A percentile compares a stretch with the other conserved stretches of the same genome.
phyloP scores from a whole-genome alignment of 2,888 invertebrate genomes.

The Augiades crinisus region DNA sequence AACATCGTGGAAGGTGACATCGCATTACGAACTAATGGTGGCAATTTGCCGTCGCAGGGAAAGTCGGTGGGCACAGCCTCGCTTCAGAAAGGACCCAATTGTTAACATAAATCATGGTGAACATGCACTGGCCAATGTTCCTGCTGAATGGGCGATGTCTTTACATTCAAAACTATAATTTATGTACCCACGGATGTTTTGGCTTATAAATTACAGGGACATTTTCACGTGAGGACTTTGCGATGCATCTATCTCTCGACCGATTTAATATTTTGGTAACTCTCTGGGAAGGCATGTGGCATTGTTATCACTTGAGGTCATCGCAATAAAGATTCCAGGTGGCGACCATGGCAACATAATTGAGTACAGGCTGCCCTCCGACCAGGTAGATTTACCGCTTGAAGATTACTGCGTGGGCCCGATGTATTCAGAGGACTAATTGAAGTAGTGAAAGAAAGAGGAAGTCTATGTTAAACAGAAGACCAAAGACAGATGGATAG shows the following conservation, averaged over 20 bases:
- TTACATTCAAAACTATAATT: conserved; percentile 19
- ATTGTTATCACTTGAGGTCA: no score
- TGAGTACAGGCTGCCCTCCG: no score
- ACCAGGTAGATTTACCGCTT: no score
- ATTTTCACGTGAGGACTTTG: neutral
- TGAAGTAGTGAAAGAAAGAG: no score
- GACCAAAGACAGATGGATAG: no score
- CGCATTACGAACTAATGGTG: conserved; percentile 43
- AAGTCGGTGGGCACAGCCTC: conserved; percentile 22
- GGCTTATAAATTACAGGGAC: neutral
- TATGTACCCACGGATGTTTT: conserved; percentile 1
- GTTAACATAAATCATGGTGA: conserved; percentile 25
- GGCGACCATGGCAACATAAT: no score
- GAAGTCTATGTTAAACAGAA: no score
- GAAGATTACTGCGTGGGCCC: no score
- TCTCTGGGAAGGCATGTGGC: no score
- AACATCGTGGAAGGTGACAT: conserved; percentile 27
- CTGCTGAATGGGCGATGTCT: conserved; percentile 16
- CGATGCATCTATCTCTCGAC: neutral
- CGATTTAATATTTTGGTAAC: no score
- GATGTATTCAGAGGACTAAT: no score
- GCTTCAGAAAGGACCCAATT: conserved; percentile 17
- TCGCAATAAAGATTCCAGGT: no score
- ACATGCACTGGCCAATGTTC: conserved; percentile 22
- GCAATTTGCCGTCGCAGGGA: conserved; percentile 40